Conservation (phyloP, 1,140 invertebrate genomes). For the Drosophila miranda region DNA sequence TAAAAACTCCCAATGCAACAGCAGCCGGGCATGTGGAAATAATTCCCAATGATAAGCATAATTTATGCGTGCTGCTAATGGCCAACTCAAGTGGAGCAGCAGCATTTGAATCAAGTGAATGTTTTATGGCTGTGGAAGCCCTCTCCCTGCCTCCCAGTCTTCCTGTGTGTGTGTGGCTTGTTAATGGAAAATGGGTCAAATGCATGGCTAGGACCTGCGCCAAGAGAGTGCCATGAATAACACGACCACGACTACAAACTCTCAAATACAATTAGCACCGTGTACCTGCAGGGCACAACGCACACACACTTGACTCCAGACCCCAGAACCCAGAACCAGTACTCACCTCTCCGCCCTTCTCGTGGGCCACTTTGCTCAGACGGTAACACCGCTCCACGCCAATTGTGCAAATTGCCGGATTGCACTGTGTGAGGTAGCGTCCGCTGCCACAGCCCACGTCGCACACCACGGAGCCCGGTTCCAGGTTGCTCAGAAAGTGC, state of each 20-base stretch:
- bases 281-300: slow-evolving; percentile 23
- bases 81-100: slow-evolving; percentile 35
- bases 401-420: slow-evolving; percentile 92
- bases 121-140: slow-evolving; percentile 10
- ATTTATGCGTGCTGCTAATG: slow-evolving; percentile 65
- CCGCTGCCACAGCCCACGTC: slow-evolving; percentile 97
- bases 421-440: slow-evolving; percentile 92
- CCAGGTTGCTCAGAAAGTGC: slow-evolving; percentile 92
- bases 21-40: slow-evolving; percentile 66
- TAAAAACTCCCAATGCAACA: slow-evolving; percentile 38
- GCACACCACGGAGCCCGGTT: slow-evolving; percentile 95
- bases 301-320: slow-evolving; percentile 19
- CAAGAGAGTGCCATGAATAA: slow-evolving; percentile 15
- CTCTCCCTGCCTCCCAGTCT: not conserved
- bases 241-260: slow-evolving; percentile 35
- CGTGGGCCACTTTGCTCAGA: slow-evolving; percentile 90
- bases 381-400: slow-evolving; percentile 93
- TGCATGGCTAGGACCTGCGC: slow-evolving; percentile 37
- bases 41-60: slow-evolving; percentile 73
- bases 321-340: not conserved
- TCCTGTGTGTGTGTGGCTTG: slow-evolving; percentile 10
- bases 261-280: slow-evolving; percentile 29
- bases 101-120: slow-evolving; percentile 26
- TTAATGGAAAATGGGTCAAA: slow-evolving; percentile 68
- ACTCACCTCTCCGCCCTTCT: slow-evolving; percentile 90